Base-by-base conservation (phyloP, 2,113 vertebrate species). In the Cheirogaleus medius region DNA sequence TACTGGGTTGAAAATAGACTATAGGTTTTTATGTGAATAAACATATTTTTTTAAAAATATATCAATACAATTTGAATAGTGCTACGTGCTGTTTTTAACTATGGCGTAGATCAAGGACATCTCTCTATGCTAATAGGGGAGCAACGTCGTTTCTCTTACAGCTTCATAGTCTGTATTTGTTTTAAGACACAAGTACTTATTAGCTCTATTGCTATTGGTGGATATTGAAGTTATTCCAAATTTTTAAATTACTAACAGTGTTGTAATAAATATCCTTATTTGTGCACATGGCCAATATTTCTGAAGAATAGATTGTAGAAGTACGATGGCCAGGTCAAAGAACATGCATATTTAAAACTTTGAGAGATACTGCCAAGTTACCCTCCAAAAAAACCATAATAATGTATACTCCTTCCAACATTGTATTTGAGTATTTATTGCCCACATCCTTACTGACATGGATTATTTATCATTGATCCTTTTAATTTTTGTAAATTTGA, bases 401-500 rank as follows among this genome's bases (percentile, higher is more conserved):
- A 56, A n/a, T 25, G 29, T 20, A 32, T 12, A 25, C 4, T 56
- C 68, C 63, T 49, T 52, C 56, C 39, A 64, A 15, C 64, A 37
- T 10, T 54, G 7, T 32, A 15, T 44, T 14, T 76, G 15, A 49
- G 8, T 56, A 13, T 42, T 69, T 63, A 32, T 49, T 56, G 56
- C 20, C 49, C 8, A 52, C 21, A n/a, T 69, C 71, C 56, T 71
- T 73, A 54, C 39, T 64, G 25, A 81, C 5, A 13, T 58, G 52
- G 11, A 10, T 69, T 37, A 82, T 54, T 87, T 92, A 25, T 58
- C 32, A 60, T 34, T 63, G 20, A 47, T 91, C 21, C 32, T 96
- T 91, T 96, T 37, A 58, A 86, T 52, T 68, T 96, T 97, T 96
- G 29, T 8, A 86, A 80, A 66, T 63, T 3, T 77, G 39, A 27